These are phyloP conservation scores for Piscicola geometra DNA, from an alignment of 2,888 invertebrate species.

Conservation along the genomic window DNA sequence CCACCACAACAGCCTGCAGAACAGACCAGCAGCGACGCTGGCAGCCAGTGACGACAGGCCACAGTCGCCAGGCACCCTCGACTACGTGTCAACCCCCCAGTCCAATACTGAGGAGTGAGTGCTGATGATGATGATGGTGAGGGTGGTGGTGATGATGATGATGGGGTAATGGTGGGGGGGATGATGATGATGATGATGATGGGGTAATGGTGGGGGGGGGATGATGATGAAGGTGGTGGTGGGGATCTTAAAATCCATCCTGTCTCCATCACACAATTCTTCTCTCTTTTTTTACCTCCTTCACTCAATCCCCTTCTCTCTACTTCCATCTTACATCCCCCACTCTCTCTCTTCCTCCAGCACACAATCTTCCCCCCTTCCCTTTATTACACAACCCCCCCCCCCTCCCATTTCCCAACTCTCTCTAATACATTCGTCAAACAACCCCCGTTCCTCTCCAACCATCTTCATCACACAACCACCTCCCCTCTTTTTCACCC, in stretches of 20 bases:
- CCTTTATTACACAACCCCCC: not conserved
- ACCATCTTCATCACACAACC: not conserved
- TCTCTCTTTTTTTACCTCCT: too few species aligned
- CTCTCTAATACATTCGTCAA: not conserved
- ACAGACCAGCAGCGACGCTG: conserved; percentile 35
- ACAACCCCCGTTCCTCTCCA: not conserved
- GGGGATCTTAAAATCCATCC: too few species aligned
- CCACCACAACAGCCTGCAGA: conserved; percentile 35
- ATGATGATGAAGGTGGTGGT: too few species aligned
- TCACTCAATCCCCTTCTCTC: too few species aligned
- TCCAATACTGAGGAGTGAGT: conserved; percentile 11
- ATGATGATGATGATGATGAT: too few species aligned
- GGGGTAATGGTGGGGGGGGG: too few species aligned
- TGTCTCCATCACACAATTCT: too few species aligned
- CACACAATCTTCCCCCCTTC: not conserved
- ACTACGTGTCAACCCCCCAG: conserved; percentile 2
- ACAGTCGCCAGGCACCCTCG: not conserved
- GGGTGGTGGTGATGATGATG: too few species aligned
- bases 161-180: too few species aligned
- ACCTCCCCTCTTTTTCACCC: not conserved
- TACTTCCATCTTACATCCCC: too few species aligned
- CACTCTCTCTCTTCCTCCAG: too few species aligned
- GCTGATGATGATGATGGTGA: too few species aligned
- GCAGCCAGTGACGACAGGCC: conserved; percentile 35
- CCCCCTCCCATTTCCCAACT: not conserved